Evolutionary conservation across 1,140 invertebrate genomes (phyloP).

Genomic region (Drosophila baimaii): DNA sequence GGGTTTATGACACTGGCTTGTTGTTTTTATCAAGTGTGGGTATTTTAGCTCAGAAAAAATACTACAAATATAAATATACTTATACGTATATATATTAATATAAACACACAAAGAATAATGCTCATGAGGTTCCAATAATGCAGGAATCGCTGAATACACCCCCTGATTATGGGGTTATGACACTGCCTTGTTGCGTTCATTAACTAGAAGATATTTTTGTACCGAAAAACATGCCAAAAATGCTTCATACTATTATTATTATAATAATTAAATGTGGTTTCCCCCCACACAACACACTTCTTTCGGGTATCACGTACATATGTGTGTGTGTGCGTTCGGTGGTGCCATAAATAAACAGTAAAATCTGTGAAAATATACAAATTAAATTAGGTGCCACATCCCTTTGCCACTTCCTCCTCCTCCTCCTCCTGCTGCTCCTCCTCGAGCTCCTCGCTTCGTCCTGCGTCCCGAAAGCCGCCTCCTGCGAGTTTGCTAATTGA

Average conservation of each 20-base stretch:
- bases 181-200: too few relatives aligned
- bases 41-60: too few relatives aligned
- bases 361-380: conserved; percentile 31
- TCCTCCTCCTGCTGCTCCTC: too few relatives aligned
- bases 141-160: too few relatives aligned
- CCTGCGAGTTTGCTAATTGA: conserved; percentile 58
- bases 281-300: neutral
- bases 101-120: too few relatives aligned
- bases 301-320: neutral
- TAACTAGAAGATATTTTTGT: too few relatives aligned
- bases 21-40: too few relatives aligned
- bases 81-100: too few relatives aligned
- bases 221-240: too few relatives aligned
- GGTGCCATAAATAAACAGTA: neutral
- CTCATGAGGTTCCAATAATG: too few relatives aligned
- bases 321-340: neutral
- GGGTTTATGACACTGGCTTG: too few relatives aligned
- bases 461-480: conserved; percentile 6
- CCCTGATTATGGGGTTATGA: neutral
- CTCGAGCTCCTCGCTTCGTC: neutral
- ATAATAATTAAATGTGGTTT: neutral
- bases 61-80: too few relatives aligned
- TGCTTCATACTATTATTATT: neutral
- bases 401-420: neutral
- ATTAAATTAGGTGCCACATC: conserved; percentile 43